A percentile compares a stretch with the other conserved stretches of the same genome.
These are phyloP conservation scores for Microtus montanus DNA, from an alignment of 2,113 vertebrate genomes.

Conservation along the genomic window DNA sequence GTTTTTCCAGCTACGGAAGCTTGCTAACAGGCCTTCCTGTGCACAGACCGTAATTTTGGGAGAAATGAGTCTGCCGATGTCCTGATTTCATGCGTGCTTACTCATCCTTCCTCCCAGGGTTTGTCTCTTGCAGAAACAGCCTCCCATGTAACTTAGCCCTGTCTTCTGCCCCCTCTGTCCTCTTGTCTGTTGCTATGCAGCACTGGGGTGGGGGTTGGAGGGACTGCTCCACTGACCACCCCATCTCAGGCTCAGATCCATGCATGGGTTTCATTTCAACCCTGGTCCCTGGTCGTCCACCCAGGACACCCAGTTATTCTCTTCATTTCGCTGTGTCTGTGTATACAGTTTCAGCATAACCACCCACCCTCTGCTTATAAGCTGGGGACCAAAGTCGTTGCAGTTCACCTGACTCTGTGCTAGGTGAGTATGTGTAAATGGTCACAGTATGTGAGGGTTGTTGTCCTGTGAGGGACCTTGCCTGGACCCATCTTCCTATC, in stretches of 20 bases:
- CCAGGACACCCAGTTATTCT: background rate
- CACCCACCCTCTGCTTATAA: no score
- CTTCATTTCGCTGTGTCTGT: fast-evolving
- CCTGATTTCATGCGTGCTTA: fast-evolving
- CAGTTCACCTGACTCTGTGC: fast-evolving
- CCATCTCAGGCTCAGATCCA: background rate
- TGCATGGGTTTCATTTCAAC: no score
- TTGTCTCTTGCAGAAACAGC: background rate
- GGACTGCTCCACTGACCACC: background rate
- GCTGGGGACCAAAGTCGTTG: no score
- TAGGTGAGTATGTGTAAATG: background rate
- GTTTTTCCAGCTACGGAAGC: background rate
- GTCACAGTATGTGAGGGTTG: no score
- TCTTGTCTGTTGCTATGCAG: background rate
- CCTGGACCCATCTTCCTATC: background rate
- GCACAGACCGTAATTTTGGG: background rate
- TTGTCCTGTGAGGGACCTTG: no score
- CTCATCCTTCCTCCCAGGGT: background rate
- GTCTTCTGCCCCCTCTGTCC: no score
- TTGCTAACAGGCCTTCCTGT: background rate
- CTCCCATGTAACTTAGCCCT: background rate
- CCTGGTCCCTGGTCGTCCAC: background rate
- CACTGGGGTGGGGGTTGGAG: background rate
- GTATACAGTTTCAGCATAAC: fast-evolving
- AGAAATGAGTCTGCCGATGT: background rate